phyloP scores from a whole-genome alignment of 2,888 invertebrate genomes.

The Dolichopus griseipennis region DNA sequence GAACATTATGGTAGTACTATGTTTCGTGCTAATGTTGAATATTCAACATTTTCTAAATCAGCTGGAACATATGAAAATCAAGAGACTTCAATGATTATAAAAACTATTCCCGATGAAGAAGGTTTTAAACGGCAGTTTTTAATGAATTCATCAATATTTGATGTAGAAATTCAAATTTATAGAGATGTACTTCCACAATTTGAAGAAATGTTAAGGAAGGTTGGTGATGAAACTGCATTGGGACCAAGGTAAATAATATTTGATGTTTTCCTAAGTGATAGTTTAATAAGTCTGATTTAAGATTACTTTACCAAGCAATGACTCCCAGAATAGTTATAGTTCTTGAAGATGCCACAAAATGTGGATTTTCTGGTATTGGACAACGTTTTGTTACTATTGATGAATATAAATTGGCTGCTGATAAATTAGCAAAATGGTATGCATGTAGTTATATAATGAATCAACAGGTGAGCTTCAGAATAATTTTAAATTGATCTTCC shows the following conservation, averaged over 20 bases:
- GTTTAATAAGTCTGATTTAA: slow-evolving; percentile 5
- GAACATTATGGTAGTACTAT: slow-evolving; percentile 29
- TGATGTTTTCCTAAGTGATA: too few relatives aligned
- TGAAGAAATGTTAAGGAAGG: slow-evolving; percentile 25
- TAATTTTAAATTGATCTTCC: too few relatives aligned
- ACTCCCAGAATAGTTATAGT: slow-evolving; percentile 27
- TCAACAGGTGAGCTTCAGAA: neutral
- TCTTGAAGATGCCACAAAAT: slow-evolving; percentile 44
- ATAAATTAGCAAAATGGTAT: slow-evolving; percentile 45
- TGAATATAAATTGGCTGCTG: too few relatives aligned
- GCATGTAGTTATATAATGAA: slow-evolving; percentile 29
- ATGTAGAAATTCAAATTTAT: slow-evolving; percentile 27
- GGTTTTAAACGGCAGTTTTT: slow-evolving; percentile 25
- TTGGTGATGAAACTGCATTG: slow-evolving; percentile 26
- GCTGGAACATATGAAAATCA: neutral
- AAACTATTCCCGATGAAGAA: slow-evolving; percentile 31
- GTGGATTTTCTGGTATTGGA: too few relatives aligned
- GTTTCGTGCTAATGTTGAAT: slow-evolving; percentile 24
- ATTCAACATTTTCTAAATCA: neutral
- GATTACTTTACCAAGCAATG: slow-evolving; percentile 17
- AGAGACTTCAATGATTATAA: slow-evolving; percentile 27
- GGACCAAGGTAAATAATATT: slow-evolving; percentile 23
- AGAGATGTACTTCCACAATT: slow-evolving; percentile 30
- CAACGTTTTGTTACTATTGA: too few relatives aligned
- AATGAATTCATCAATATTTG: too few relatives aligned